These are phyloP conservation scores for Fragum whitleyi DNA, from an alignment of 2,888 invertebrate species.

Conservation along the genomic window DNA sequence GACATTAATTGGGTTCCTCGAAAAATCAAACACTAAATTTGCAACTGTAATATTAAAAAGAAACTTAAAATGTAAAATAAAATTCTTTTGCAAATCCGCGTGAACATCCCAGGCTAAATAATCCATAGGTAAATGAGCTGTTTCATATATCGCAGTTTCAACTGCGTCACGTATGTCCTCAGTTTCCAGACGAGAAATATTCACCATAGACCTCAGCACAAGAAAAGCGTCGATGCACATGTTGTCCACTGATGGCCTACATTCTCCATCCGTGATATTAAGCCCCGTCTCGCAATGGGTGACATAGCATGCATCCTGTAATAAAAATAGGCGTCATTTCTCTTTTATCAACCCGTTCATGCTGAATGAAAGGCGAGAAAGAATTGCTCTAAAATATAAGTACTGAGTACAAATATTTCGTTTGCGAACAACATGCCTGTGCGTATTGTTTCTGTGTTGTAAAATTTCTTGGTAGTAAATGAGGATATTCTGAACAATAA, in stretches of 20 bases:
- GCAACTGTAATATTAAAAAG: neutral
- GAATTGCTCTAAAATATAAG: too few relatives aligned
- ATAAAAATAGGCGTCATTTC: too few relatives aligned
- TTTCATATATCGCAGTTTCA: neutral
- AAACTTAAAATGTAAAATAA: slow-evolving; percentile 2
- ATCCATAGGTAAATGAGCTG: neutral
- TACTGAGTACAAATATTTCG: too few relatives aligned
- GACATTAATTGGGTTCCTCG: neutral
- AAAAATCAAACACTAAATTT: neutral
- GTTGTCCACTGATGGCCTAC: neutral
- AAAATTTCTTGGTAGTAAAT: too few relatives aligned
- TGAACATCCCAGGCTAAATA: slow-evolving; percentile 5
- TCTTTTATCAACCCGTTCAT: too few relatives aligned
- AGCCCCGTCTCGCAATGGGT: neutral
- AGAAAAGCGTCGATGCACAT: neutral
- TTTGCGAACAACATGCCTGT: too few relatives aligned
- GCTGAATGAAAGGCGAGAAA: too few relatives aligned
- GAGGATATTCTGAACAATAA: too few relatives aligned
- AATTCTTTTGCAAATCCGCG: neutral
- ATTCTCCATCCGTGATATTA: neutral
- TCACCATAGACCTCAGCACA: neutral
- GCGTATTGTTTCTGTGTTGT: too few relatives aligned
- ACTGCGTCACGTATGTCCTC: neutral
- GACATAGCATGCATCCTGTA: slow-evolving; percentile 12
- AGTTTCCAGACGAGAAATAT: neutral